Conservation (phyloP, 1,140 invertebrate genomes). For the Drosophila tristis region DNA sequence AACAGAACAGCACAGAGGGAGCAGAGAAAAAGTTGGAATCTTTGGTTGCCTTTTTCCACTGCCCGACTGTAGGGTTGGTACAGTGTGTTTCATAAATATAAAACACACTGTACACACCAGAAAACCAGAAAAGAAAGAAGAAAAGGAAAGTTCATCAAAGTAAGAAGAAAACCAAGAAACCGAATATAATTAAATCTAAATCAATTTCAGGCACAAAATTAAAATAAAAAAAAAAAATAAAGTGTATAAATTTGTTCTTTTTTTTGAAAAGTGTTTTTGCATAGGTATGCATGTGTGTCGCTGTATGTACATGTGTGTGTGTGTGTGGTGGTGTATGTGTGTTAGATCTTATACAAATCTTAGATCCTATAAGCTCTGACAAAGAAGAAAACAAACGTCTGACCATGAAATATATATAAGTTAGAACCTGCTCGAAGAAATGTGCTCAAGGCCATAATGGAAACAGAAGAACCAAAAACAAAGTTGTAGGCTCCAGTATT, state of each 20-base stretch:
- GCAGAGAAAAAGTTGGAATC: not conserved
- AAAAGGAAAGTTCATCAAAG: slow-evolving; percentile 11
- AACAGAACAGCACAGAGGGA: too few species aligned
- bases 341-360: not conserved
- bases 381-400: too few species aligned
- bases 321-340: slow-evolving; percentile 18
- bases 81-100: not conserved
- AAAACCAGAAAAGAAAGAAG: not conserved
- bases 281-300: not conserved
- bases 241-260: not conserved
- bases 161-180: slow-evolving; percentile 14
- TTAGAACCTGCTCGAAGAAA: too few species aligned
- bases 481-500: not conserved
- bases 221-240: slow-evolving; percentile 2
- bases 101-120: not conserved
- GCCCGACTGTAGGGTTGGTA: not conserved
- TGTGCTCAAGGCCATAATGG: too few species aligned
- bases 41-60: too few species aligned
- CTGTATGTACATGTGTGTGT: slow-evolving; percentile 30
- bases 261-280: slow-evolving; percentile 7
- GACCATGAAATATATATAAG: too few species aligned
- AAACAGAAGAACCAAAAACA: too few species aligned
- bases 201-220: slow-evolving; percentile 17
- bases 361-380: not conserved
- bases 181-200: slow-evolving; percentile 25